Base-by-base conservation (phyloP, 2,113 vertebrate species). In the Zosterops pallidus region DNA sequence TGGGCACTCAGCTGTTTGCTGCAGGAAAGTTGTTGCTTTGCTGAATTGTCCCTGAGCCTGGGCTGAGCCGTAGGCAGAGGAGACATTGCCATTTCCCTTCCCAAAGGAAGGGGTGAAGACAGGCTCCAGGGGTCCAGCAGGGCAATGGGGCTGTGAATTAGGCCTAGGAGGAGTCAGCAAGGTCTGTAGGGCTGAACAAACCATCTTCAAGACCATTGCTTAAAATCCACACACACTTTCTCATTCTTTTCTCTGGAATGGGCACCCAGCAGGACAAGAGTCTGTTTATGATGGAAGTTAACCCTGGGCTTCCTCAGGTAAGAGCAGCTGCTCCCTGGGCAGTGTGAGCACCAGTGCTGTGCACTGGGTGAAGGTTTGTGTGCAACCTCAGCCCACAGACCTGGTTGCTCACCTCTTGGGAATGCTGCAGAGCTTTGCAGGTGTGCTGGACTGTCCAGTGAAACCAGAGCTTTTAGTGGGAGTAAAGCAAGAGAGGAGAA, bases 21-120 rank as follows among this genome's bases (percentile, higher is more conserved):
- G 50, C 64, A 81, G 56, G 14, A 39, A 69, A 85, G 42, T 17
- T 60, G 37, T 37, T 21, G 37, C 47, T 70, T 65, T 0, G 2
- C 50, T 82, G 46, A 44, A 49, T 52, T 1, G 3, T 14, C 15
- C 35, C 52, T 9, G 2, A 26, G n/a, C 23, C 19, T 24, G 31
- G 17, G 47, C 35, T 0, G 0, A 13, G 33, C 35, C 7, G 0
- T 3, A 35, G 71, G 35, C 42, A 81, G 42, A 62, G 53, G 47
- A 39, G 39, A 12, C 7, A 11, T 33, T 3, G 1, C 21, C 33
- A 39, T 17, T 5, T 88, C 29, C 23, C 44, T 68, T 46, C 44
- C 53, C 20, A 72, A 56, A 93, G 24, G 44, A 71, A 35, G 50
- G 39, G 59, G 33, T 29, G 31, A 86, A 80, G 71, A n/a, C 37